A percentile compares a stretch with the other conserved stretches of the same genome.
Conservation (phyloP, 2,888 invertebrate species). For the Acanthosoma haemorrhoidale region DNA sequence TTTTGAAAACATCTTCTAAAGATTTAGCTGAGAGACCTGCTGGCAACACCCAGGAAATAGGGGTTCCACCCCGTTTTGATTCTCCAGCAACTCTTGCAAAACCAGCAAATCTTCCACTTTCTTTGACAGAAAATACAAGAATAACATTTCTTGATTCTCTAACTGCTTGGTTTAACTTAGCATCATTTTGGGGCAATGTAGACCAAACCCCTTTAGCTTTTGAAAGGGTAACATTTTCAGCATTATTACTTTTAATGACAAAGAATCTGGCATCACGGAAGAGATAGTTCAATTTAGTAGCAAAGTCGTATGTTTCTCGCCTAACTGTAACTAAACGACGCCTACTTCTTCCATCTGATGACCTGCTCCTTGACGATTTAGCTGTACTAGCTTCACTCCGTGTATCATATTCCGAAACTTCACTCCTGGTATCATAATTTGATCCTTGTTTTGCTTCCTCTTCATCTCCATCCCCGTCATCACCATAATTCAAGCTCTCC, state of each 20-base stretch:
- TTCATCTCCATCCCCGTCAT: constrained; percentile 22
- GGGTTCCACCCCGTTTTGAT: constrained; percentile 81
- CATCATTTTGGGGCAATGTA: constrained; percentile 93
- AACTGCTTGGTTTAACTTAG: constrained; percentile 90
- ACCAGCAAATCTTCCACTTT: constrained; percentile 92
- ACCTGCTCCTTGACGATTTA: constrained; percentile 18
- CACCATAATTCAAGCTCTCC: constrained; percentile 17
- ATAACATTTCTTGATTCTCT: constrained; percentile 89
- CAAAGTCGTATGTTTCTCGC: constrained; percentile 67
- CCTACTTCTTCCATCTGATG: constrained; percentile 44
- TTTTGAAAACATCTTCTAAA: constrained; percentile 89
- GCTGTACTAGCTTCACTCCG: constrained; percentile 75
- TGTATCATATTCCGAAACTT: constrained; percentile 59
- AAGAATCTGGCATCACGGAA: constrained; percentile 92
- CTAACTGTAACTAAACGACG: constrained; percentile 34
- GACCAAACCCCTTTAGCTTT: constrained; percentile 97
- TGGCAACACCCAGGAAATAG: constrained; percentile 89
- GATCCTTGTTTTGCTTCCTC: not conserved
- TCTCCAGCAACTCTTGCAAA: constrained; percentile 87
- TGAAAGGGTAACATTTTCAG: constrained; percentile 89
- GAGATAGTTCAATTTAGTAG: constrained; percentile 85
- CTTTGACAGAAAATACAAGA: constrained; percentile 94
- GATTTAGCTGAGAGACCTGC: constrained; percentile 88
- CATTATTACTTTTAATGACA: constrained; percentile 95
- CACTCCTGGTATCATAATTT: constrained; percentile 32